A percentile compares a stretch with the other conserved stretches of the same genome.
These are phyloP conservation scores for Percopsis omiscomaycus DNA, from an alignment of 2,797 vertebrate genomes.

Conservation along the genomic window DNA sequence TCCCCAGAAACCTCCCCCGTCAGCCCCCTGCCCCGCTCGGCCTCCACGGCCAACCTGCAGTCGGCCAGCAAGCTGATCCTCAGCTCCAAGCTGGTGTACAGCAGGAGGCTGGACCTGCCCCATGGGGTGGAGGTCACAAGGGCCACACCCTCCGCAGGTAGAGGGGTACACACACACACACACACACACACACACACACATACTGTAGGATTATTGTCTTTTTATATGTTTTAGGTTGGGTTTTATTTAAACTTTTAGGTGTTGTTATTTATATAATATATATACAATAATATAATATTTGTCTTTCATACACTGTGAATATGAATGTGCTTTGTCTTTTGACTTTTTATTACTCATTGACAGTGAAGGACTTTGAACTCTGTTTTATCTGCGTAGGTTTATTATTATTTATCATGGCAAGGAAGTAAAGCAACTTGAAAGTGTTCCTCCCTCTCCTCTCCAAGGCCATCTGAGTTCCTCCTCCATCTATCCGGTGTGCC, in stretches of 20 bases:
- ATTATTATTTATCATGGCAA: too few species aligned
- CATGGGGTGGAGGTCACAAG: conserved; percentile 91
- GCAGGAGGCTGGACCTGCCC: conserved; percentile 89
- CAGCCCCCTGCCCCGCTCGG: conserved; percentile 88
- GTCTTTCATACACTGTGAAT: too few species aligned
- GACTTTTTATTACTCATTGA: too few species aligned
- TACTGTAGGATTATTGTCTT: not conserved
- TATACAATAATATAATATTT: too few species aligned
- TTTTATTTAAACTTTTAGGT: too few species aligned
- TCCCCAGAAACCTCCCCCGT: conserved; percentile 86
- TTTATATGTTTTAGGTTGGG: not conserved
- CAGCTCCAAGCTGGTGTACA: conserved; percentile 94
- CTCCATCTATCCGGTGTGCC: conserved; percentile 97
- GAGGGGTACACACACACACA: conserved; percentile 1
- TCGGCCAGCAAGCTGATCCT: conserved; percentile 98
- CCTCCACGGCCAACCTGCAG: conserved; percentile 96
- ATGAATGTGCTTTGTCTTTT: too few species aligned
- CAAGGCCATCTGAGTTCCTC: conserved; percentile 97
- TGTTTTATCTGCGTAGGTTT: too few species aligned
- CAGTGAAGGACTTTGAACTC: too few species aligned
- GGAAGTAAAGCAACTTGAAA: too few species aligned
- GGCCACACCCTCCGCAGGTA: conserved; percentile 97
- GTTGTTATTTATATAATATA: not conserved
- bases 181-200: not conserved
- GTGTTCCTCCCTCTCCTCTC: not conserved